Base-by-base conservation (phyloP, 2,888 invertebrate species). In the Mycalesis mineus region DNA sequence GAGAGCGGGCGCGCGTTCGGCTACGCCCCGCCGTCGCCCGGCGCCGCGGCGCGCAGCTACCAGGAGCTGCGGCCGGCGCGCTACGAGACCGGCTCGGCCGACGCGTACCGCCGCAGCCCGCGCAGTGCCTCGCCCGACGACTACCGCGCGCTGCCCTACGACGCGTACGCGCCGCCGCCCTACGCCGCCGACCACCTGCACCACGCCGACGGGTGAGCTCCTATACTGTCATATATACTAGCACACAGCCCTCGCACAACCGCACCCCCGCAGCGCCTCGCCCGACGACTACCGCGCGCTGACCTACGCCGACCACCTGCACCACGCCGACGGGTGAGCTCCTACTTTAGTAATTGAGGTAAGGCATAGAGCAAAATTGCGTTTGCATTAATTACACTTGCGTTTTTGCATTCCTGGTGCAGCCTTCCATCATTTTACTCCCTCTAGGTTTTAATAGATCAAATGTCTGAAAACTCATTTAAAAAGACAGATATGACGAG, bases 11-110 rank as follows among this genome's bases (percentile, higher is more conserved):
- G 83, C 78, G 65, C 75, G 74, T 75, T 72, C 75, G 82, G 82
- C 73, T 80, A 78, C 83, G 84, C 84, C 83, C 73, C 75, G 71
- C 73, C 69, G 71, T 22, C 22, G 66, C 65, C 71, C 74, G 74
- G 80, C 84, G 75, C 82, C 85, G 78, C 81, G 74, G 75, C 83
- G 78, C 85, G 84, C 82, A 80, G 85, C 85, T 86, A 87, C 85
- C 85, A 87, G 80, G 87, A 87, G 85, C 81, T 87, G 75, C 80
- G 84, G 72, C 82, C 83, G 68, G 80, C 82, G 66, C 69, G 69
- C 60, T 69, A 68, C 64, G 68, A 66, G 68, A 60, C 63, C 64
- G 75, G 75, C 71, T 74, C 75, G 57, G 76, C 80, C 51, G 83
- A 80, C 75, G 82, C 77, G 40, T 81, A 78, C 78, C 82, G 81